These are phyloP conservation scores for Gryon sp. DNA, from an alignment of 1,140 invertebrate genomes.

Conservation along the genomic window DNA sequence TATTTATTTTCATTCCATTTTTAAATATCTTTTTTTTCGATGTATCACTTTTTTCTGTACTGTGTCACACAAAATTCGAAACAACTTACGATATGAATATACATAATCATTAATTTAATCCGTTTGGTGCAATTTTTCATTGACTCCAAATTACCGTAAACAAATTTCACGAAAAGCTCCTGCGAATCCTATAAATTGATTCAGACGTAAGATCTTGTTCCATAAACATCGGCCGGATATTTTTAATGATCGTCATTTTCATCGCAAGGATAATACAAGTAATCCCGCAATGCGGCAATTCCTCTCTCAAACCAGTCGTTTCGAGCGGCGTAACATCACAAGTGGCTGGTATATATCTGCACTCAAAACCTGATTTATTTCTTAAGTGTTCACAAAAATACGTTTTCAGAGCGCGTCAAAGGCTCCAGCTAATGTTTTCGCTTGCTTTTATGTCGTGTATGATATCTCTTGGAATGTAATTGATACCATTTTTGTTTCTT, in stretches of 20 bases:
- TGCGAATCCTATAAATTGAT: constrained; percentile 16
- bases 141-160: too few species aligned
- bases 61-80: too few species aligned
- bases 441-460: constrained; percentile 21
- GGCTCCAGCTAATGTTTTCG: constrained; percentile 11
- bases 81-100: too few species aligned
- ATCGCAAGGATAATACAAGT: constrained; percentile 16
- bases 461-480: too few species aligned
- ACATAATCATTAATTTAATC: too few species aligned
- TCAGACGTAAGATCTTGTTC: constrained; percentile 37
- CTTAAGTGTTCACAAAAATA: constrained; percentile 42
- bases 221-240: constrained; percentile 43
- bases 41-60: too few species aligned
- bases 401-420: constrained; percentile 46
- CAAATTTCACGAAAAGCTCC: too few species aligned
- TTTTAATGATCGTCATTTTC: constrained; percentile 52
- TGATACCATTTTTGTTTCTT: too few species aligned
- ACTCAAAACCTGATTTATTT: constrained; percentile 54
- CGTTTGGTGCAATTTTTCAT: too few species aligned
- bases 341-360: constrained; percentile 11
- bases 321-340: constrained; percentile 31
- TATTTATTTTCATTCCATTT: too few species aligned
- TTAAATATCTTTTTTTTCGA: too few species aligned
- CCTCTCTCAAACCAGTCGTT: constrained; percentile 21
- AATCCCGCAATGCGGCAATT: constrained; percentile 25